phyloP scores from a whole-genome alignment of 1,140 invertebrate genomes.

The Phthorimaea operculella region DNA sequence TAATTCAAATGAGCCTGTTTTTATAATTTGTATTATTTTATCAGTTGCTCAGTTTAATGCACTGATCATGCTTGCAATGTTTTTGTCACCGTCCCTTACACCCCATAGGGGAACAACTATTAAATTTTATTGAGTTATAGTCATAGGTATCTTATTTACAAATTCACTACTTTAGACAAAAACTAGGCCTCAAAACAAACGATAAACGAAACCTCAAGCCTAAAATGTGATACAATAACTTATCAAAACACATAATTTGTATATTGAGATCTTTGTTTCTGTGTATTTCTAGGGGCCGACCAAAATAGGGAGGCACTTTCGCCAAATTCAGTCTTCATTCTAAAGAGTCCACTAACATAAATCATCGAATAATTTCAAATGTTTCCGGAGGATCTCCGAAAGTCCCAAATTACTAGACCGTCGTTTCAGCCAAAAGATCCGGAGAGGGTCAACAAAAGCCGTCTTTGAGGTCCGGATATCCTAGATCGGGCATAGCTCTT shows the following conservation, averaged over 20 bases:
- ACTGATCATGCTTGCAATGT: too few species aligned
- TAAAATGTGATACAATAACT: neutral
- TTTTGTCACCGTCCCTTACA: too few species aligned
- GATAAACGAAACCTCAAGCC: neutral
- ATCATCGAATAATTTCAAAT: constrained; percentile 10
- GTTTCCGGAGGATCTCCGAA: constrained; percentile 13
- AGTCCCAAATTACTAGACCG: constrained; percentile 54
- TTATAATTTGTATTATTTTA: too few species aligned
- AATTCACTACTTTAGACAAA: neutral
- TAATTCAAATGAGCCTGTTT: too few species aligned
- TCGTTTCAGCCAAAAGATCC: constrained; percentile 71
- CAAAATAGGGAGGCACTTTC: constrained; percentile 43
- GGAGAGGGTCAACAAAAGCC: constrained; percentile 79
- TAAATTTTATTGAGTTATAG: neutral
- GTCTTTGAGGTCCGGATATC: constrained; percentile 75
- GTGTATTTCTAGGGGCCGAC: constrained; percentile 15
- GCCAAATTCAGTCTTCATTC: constrained; percentile 59
- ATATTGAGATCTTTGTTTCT: constrained; percentile 23
- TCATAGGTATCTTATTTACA: neutral
- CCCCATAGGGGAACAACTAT: too few species aligned
- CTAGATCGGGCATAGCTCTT: constrained; percentile 67
- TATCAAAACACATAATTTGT: constrained; percentile 1
- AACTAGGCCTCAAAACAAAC: neutral
- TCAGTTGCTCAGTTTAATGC: too few species aligned
- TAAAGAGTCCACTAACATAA: constrained; percentile 29